These are phyloP conservation scores for Octopus bimaculoides DNA, from an alignment of 1,140 invertebrate genomes.

Conservation along the genomic window DNA sequence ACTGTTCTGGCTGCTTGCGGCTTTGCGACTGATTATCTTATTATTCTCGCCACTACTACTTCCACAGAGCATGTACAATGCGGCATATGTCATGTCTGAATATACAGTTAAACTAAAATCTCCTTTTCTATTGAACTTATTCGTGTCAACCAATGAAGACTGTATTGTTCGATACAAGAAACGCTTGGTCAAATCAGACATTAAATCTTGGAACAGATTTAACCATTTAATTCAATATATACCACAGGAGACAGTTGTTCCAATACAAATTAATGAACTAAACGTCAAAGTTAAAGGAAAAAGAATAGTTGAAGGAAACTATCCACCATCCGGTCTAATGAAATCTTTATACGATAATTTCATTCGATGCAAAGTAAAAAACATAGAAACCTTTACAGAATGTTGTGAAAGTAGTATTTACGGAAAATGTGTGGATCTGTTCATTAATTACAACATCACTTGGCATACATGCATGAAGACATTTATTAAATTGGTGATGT, in stretches of 20 bases:
- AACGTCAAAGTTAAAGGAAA: slow-evolving; percentile 50
- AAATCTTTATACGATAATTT: slow-evolving; percentile 47
- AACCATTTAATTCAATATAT: slow-evolving; percentile 31
- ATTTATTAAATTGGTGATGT: slow-evolving; percentile 37
- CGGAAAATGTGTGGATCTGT: slow-evolving; percentile 21
- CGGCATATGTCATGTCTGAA: slow-evolving; percentile 43
- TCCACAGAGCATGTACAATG: slow-evolving; percentile 43
- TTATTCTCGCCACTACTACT: slow-evolving; percentile 48
- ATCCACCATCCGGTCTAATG: slow-evolving; percentile 46
- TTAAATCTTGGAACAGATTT: slow-evolving; percentile 42
- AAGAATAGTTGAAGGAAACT: slow-evolving; percentile 46
- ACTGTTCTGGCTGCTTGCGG: slow-evolving; percentile 44
- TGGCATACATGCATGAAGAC: slow-evolving; percentile 43
- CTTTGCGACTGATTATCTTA: slow-evolving; percentile 47
- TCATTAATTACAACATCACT: slow-evolving; percentile 41
- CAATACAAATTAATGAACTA: slow-evolving; percentile 42
- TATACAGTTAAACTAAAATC: slow-evolving; percentile 48
- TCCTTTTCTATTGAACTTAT: slow-evolving; percentile 45
- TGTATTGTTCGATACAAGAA: slow-evolving; percentile 40
- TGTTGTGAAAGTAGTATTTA: slow-evolving; percentile 49
- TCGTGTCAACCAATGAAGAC: slow-evolving; percentile 35
- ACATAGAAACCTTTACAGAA: slow-evolving; percentile 39
- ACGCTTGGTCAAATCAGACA: slow-evolving; percentile 38
- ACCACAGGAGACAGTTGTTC: slow-evolving; percentile 40
- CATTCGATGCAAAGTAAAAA: slow-evolving; percentile 47